Base-by-base conservation (phyloP, 1,140 invertebrate species). In the Yoshiicerus persimilis region DNA sequence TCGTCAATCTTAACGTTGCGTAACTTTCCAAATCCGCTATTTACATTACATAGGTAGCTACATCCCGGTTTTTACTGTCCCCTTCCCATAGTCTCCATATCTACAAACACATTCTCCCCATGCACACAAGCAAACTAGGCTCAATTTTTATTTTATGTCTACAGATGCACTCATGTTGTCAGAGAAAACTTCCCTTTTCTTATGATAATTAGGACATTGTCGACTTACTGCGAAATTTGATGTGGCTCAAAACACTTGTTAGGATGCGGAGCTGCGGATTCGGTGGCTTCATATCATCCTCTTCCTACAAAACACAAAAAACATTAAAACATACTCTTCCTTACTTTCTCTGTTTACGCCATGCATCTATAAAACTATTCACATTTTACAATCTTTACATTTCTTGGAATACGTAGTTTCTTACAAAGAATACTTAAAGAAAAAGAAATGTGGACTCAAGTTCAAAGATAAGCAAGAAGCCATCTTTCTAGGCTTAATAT, bases 221-320 rank as follows among this genome's bases (percentile, higher is more conserved):
- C 8, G 70, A 91, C 90, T 90, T 90, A 91, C 90, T 91, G 62
- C 90, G 89, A 86, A 86, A 91, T 89, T 87, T 89, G 47, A 91
- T 91, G 87, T 90, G 89, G 83, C 86, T 89, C 75, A 91, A 88
- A 86, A 91, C 89, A 88, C 89, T 91, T 86, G 88, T 70, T 39
- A 91, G 86, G 84, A 89, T 90, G 70, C 84, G 86, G 23, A 91
- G 88, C 87, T 91, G 88, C 13, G 89, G 89, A 88, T 91, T 91
- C 34, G 88, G 89, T 36, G 88, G 70, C 64, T 89, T 88, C 32
- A 64, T 32, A 70, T 66, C 70, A 66, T 91, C 90, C 87, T 90
- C 89, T 86, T 91, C 89, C 90, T 90, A 64, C 1, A 86, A 88
- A 56, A 70, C 32, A 10, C 56, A 70, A 86, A 86, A 86, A 13